These are phyloP conservation scores for Ypsolopha scabrella DNA, from an alignment of 2,888 invertebrate species.

Conservation along the genomic window DNA sequence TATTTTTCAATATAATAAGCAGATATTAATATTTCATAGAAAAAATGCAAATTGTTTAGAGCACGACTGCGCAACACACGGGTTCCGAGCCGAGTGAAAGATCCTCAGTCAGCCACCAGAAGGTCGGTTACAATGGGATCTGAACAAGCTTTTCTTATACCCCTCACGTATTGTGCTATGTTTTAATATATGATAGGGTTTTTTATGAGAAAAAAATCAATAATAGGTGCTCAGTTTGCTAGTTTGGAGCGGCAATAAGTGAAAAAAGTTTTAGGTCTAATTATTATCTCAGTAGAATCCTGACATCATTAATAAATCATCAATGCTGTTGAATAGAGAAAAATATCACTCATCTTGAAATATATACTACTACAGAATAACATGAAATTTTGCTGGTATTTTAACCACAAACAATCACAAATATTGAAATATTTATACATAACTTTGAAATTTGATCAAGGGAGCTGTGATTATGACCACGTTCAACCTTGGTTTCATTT, in stretches of 20 bases:
- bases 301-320: no score
- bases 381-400: no score
- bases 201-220: conserved; percentile 45
- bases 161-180: conserved; percentile 33
- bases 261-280: no score
- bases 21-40: conserved; percentile 29
- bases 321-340: no score
- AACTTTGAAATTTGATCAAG: neutral
- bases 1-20: conserved; percentile 36
- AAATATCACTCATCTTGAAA: no score
- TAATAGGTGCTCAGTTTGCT: conserved; percentile 16
- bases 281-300: no score
- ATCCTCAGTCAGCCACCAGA: conserved; percentile 34
- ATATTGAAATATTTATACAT: neutral
- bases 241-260: no score
- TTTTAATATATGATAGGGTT: conserved; percentile 43
- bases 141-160: conserved; percentile 31
- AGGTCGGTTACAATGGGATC: conserved; percentile 45
- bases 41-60: conserved; percentile 29
- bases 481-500: conserved; percentile 26
- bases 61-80: conserved; percentile 50
- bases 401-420: no score
- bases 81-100: conserved; percentile 48
- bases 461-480: neutral
- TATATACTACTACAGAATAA: no score